Conservation (phyloP, 2,888 invertebrate species). For the Tipula unca region DNA sequence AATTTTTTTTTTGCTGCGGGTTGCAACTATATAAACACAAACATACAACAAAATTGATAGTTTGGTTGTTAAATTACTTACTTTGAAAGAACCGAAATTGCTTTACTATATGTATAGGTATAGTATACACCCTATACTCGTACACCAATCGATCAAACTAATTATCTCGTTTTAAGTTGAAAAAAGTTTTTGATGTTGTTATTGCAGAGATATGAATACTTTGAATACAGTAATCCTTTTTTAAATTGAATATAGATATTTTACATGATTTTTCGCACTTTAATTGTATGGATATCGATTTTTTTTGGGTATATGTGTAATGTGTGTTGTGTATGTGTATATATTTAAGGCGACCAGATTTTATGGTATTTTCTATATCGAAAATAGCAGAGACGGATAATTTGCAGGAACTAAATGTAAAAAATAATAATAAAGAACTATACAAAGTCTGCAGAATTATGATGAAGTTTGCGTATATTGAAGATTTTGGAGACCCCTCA, state of each 20-base stretch:
- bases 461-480: no score
- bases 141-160: neutral
- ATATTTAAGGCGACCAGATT: no score
- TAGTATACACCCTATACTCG: no score
- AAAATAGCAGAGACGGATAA: no score
- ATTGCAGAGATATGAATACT: neutral
- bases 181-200: neutral
- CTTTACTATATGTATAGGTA: no score
- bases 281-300: neutral
- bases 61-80: neutral
- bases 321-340: no score
- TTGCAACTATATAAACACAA: neutral
- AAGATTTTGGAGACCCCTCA: no score
- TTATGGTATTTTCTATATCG: no score
- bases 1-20: neutral
- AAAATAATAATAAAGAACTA: no score
- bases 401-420: no score
- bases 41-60: constrained; percentile 2
- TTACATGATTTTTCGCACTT: neutral
- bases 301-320: neutral
- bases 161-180: neutral
- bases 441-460: no score
- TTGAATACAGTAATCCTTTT: neutral
- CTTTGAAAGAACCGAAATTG: neutral
- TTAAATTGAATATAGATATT: neutral